These are phyloP conservation scores for Molanna angustata DNA, from an alignment of 2,888 invertebrate species.

Conservation along the genomic window DNA sequence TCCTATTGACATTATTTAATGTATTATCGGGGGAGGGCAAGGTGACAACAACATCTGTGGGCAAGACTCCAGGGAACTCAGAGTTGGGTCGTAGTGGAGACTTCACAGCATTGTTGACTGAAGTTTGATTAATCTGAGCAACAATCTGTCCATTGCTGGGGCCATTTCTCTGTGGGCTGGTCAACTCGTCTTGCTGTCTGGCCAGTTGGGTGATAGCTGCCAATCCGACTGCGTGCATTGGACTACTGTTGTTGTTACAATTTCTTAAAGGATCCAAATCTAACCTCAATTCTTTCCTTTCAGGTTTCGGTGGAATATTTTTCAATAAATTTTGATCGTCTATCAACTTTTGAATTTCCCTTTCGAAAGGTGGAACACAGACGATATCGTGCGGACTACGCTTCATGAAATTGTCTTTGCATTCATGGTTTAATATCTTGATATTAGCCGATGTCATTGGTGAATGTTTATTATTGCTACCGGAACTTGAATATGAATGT, in stretches of 20 bases:
- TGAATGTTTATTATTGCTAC: conserved; percentile 44
- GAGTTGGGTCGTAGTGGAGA: conserved; percentile 38
- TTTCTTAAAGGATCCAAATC: conserved; percentile 56
- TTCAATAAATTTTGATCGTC: conserved; percentile 68
- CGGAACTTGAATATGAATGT: conserved; percentile 55
- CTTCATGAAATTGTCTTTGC: conserved; percentile 49
- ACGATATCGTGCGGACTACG: conserved; percentile 53
- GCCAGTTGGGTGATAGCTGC: conserved; percentile 77
- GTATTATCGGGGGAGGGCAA: conserved; percentile 44
- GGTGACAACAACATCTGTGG: conserved; percentile 51
- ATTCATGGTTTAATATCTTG: conserved; percentile 53
- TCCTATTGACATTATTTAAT: conserved; percentile 31
- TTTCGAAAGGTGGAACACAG: conserved; percentile 68
- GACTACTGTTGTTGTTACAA: conserved; percentile 58
- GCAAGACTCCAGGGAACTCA: conserved; percentile 53
- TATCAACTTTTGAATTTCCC: conserved; percentile 74
- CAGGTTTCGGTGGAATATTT: conserved; percentile 59
- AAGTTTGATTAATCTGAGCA: conserved; percentile 15
- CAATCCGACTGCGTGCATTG: conserved; percentile 68
- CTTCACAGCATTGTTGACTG: conserved; percentile 32
- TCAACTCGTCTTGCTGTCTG: conserved; percentile 58
- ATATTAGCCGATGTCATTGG: conserved; percentile 48
- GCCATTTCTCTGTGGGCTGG: conserved; percentile 38
- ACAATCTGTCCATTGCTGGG: conserved; percentile 32
- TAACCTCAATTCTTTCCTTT: conserved; percentile 60